Base-by-base conservation (phyloP, 2,113 vertebrate genomes). In the Cyprinodon variegatus region DNA sequence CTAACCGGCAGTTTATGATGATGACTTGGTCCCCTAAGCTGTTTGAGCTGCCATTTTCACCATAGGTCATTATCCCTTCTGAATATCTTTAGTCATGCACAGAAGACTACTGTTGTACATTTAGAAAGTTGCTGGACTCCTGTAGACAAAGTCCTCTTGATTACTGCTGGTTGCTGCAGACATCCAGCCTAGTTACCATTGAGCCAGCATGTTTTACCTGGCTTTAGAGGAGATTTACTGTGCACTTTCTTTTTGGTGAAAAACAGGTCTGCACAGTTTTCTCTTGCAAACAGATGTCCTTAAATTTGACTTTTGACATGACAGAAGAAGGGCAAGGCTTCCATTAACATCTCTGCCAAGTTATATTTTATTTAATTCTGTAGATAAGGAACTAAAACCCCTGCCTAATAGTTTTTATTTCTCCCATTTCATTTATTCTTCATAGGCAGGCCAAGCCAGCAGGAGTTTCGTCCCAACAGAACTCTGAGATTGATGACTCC, bases 401-500 rank as follows among this genome's bases (percentile, higher is more conserved):
- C 53, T 43, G 38, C 43, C 13, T 71, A 5, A 45, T 61, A 10
- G 3, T 60, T 3, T 65, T 6, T 59, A 17, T 74, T 70, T 57
- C 3, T 15, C 2, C 4, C 14, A 3, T 66, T 9, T 76, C 14
- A 1, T 77, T 22, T 43, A 60, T 69, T 73, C 46, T 87, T 66
- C 59, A 45, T n/a, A 99, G 97, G 93, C 95, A 93, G 83, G 90
- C 92, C 69, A 81, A 90, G 79, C 83, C 83, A 12, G 88, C 84
- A 62, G 92, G 93, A 93, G 93, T 96, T 90, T 93, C 84, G 59
- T 74, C 93, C 82, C 91, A 88, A 74, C 94, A 88, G 88, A 88
- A 83, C 85, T 90, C 89, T 5, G 95, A 95, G 43, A 91, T 92
- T n/a, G 97, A 96, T 68, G 96, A 97, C 76, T 92, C 95, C 77